phyloP scores from a whole-genome alignment of 2,888 invertebrate genomes.

The Limnephilus marmoratus region DNA sequence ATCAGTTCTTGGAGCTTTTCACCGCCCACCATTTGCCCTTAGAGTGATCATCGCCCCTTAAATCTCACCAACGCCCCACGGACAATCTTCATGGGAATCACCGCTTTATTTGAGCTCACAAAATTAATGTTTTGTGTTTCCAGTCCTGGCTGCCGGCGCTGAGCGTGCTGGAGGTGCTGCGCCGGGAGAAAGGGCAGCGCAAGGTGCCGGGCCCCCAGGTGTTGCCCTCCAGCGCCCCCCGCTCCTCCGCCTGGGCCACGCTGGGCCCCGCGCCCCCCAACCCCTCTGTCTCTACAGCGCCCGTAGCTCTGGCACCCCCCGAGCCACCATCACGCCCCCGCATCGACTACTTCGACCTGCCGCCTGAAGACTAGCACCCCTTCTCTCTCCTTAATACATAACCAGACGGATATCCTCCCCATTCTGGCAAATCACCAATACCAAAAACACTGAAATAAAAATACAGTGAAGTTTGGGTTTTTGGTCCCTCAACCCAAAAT shows the following conservation, averaged over 20 bases:
- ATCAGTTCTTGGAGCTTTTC: too few species aligned
- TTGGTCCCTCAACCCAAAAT: too few species aligned
- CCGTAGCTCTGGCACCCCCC: constrained; percentile 69
- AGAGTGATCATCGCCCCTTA: too few species aligned
- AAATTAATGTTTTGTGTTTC: neutral
- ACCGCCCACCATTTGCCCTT: too few species aligned
- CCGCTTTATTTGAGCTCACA: too few species aligned
- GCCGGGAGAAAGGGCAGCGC: constrained; percentile 87
- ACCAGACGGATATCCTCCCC: neutral
- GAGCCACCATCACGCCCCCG: constrained; percentile 67
- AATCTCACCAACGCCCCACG: too few species aligned
- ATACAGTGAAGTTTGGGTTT: too few species aligned
- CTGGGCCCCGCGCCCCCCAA: constrained; percentile 74
- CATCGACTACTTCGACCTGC: constrained; percentile 77
- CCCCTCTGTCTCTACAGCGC: constrained; percentile 66
- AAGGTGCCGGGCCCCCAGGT: constrained; percentile 84
- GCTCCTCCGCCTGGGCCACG: constrained; percentile 73
- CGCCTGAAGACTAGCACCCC: constrained; percentile 72
- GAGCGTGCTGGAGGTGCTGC: constrained; percentile 88
- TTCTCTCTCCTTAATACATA: neutral
- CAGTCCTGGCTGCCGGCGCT: constrained; percentile 94
- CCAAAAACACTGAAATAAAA: neutral
- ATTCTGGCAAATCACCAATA: neutral
- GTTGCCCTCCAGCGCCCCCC: constrained; percentile 6
- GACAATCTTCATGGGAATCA: too few species aligned